phyloP scores from a whole-genome alignment of 2,797 vertebrate species.

The Sebastiscus albofasciatus region DNA sequence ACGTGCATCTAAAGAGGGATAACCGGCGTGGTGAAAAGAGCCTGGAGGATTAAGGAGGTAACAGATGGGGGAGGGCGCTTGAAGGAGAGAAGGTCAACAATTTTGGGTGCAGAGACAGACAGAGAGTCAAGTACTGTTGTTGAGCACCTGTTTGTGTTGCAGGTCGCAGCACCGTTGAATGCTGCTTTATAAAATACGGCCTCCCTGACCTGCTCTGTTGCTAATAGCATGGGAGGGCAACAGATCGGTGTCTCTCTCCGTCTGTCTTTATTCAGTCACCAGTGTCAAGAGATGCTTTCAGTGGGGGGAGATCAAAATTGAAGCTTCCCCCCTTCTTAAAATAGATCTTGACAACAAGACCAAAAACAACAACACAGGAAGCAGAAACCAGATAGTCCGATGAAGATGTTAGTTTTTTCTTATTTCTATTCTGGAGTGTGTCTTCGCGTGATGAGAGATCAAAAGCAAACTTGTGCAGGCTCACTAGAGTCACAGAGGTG shows the following conservation, averaged over 20 bases:
- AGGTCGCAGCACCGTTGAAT: constrained; percentile 31
- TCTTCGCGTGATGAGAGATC: constrained; percentile 54
- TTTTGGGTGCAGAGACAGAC: constrained; percentile 32
- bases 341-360: constrained; percentile 13
- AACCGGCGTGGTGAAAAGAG: background rate
- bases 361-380: constrained; percentile 4
- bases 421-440: constrained; percentile 39
- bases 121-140: constrained; percentile 35
- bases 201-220: constrained; percentile 32
- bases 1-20: constrained; percentile 29
- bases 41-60: constrained; percentile 25
- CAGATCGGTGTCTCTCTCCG: background rate
- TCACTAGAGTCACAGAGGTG: constrained; percentile 60
- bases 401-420: constrained; percentile 20
- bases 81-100: constrained; percentile 42
- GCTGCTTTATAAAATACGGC: constrained; percentile 37
- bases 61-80: constrained; percentile 20
- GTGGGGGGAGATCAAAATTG: background rate
- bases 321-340: constrained; percentile 5
- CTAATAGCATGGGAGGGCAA: constrained; percentile 18
- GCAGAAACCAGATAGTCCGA: constrained; percentile 21
- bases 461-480: constrained; percentile 54
- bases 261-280: background rate
- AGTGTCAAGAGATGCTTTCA: constrained; percentile 1
- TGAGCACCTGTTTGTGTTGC: constrained; percentile 59